Evolutionary conservation across 92 coral and sea anemone genomes (phyloP).

Genomic region (Meandrina meandrites): DNA sequence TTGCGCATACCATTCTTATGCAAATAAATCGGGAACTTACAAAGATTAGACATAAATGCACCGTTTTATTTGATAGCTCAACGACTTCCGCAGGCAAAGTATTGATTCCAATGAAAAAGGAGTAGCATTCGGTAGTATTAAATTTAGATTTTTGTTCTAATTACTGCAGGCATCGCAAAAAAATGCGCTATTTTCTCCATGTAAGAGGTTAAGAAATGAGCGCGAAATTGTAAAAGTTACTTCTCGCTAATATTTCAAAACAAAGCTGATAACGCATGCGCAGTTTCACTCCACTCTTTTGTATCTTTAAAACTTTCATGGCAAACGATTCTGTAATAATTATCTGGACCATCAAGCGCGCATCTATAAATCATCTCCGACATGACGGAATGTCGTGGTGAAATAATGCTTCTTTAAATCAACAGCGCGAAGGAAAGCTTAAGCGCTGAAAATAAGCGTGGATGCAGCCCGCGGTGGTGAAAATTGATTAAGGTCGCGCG

Average conservation of each 20-base stretch:
- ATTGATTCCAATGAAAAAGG: not conserved
- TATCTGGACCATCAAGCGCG: not conserved
- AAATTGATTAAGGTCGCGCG: not conserved
- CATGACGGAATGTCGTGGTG: conserved; percentile 4
- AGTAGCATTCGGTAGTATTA: not conserved
- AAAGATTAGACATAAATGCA: conserved; percentile 9
- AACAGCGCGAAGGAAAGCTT: not conserved
- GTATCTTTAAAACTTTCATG: not conserved
- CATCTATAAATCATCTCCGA: not conserved
- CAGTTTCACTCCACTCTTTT: not conserved
- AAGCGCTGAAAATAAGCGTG: not conserved
- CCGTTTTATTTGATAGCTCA: conserved; percentile 29
- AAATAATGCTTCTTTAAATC: not conserved
- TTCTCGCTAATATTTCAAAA: not conserved
- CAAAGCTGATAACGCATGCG: conserved; percentile 22
- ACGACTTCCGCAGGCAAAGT: not conserved
- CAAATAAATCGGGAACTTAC: conserved; percentile 38
- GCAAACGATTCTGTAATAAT: not conserved
- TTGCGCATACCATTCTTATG: conserved; percentile 29
- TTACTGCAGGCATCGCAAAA: not conserved
- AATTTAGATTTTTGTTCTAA: not conserved
- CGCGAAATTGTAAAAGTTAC: not conserved
- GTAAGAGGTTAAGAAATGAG: not conserved
- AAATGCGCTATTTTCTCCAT: not conserved
- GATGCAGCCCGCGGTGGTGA: not conserved